phyloP scores from a whole-genome alignment of 2,888 invertebrate genomes.

The Thymelicus sylvestris region DNA sequence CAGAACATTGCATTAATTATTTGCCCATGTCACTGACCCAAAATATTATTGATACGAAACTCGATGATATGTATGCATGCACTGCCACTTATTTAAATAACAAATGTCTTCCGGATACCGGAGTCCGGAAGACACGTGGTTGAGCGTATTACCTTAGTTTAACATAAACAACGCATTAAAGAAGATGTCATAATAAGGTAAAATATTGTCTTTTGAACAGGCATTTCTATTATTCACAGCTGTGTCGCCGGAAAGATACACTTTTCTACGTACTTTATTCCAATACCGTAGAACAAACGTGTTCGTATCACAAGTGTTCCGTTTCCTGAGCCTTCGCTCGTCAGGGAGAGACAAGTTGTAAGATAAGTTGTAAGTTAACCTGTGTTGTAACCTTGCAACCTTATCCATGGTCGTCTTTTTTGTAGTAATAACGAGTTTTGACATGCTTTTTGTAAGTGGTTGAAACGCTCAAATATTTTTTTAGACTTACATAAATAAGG shows the following conservation, averaged over 20 bases:
- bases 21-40: conserved; percentile 24
- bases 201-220: not conserved
- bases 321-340: no score
- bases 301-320: no score
- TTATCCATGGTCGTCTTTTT: no score
- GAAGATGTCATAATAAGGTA: conserved; percentile 18
- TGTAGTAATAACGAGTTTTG: no score
- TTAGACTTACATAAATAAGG: not conserved
- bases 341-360: no score
- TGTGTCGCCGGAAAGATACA: no score
- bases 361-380: no score
- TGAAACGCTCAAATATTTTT: not conserved
- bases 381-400: no score
- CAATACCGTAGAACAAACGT: no score
- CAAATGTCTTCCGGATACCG: conserved; percentile 40
- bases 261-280: no score
- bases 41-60: not conserved
- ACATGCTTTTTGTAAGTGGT: no score
- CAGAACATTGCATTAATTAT: conserved; percentile 5
- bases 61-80: not conserved
- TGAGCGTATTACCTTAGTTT: conserved; percentile 40
- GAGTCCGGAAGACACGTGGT: not conserved
- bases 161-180: conserved; percentile 45
- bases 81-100: conserved; percentile 23
- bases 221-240: no score